Conservation (phyloP, 1,140 invertebrate genomes). For the Pseudomyrmex sp. region DNA sequence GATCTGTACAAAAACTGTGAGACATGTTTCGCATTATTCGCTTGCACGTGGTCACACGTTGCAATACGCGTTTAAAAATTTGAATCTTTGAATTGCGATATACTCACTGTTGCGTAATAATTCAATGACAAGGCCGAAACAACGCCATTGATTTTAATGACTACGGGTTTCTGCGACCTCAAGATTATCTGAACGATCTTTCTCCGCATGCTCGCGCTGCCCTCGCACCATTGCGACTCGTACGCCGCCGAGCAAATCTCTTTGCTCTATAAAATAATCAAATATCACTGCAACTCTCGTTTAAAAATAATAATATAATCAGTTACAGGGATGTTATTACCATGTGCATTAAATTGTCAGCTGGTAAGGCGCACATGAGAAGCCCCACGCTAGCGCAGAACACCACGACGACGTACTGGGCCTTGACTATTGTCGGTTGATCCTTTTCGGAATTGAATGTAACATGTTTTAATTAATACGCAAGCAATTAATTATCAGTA, state of each 20-base stretch:
- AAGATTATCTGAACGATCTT: constrained; percentile 42
- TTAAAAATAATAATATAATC: background rate
- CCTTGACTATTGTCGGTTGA: constrained; percentile 64
- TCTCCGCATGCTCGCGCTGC: constrained; percentile 18
- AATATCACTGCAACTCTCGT: background rate
- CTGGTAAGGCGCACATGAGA: constrained; percentile 68
- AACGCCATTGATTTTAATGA: constrained; percentile 67
- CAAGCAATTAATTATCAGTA: no score
- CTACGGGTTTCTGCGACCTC: constrained; percentile 70
- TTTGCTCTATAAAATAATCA: constrained; percentile 31
- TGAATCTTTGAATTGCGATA: background rate
- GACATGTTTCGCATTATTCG: no score
- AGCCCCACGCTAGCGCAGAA: constrained; percentile 64
- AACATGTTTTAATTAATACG: background rate
- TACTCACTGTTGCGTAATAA: constrained; percentile 72
- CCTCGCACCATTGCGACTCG: constrained; percentile 27
- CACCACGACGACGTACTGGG: constrained; percentile 58
- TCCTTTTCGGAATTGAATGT: constrained; percentile 17
- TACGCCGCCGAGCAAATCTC: constrained; percentile 7
- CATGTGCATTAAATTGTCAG: constrained; percentile 57
- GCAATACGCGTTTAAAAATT: no score
- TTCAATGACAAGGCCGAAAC: constrained; percentile 70
- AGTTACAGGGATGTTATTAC: constrained; percentile 19
- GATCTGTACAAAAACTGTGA: no score
- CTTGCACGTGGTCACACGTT: no score